Evolutionary conservation across 92 coral and sea anemone genomes (phyloP).

Genomic region (Epizoanthus rinbou): DNA sequence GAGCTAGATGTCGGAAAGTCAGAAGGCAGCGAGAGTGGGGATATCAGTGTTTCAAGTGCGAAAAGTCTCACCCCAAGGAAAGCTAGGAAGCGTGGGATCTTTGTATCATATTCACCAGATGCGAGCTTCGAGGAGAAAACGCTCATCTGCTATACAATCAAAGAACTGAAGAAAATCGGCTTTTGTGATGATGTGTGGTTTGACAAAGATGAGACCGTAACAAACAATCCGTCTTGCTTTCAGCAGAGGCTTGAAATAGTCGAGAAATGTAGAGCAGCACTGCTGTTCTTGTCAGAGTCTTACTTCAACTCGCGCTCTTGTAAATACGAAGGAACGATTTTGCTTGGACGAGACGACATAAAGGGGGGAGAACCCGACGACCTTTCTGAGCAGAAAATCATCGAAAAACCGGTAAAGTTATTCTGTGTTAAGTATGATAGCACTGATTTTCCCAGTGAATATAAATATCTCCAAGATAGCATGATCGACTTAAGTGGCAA

Average conservation of each 20-base stretch:
- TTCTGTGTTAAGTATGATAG: conserved; percentile 77
- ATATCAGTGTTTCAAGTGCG: conserved; percentile 27
- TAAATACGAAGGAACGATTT: conserved; percentile 73
- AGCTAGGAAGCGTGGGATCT: conserved; percentile 81
- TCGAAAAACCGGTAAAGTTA: conserved; percentile 68
- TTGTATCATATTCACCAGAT: conserved; percentile 85
- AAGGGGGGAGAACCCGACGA: conserved; percentile 30
- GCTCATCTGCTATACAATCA: conserved; percentile 76
- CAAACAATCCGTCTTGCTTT: conserved; percentile 64
- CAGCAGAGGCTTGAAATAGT: conserved; percentile 88
- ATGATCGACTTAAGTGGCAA: conserved; percentile 63
- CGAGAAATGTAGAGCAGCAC: conserved; percentile 89
- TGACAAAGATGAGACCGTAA: conserved; percentile 78
- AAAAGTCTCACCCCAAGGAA: conserved; percentile 64
- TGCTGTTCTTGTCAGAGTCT: conserved; percentile 80
- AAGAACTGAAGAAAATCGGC: conserved; percentile 87
- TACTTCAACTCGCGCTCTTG: conserved; percentile 66
- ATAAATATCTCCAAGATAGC: conserved; percentile 52
- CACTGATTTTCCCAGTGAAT: conserved; percentile 58
- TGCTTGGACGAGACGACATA: conserved; percentile 63
- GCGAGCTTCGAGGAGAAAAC: conserved; percentile 84
- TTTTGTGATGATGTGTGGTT: conserved; percentile 96
- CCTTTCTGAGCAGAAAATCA: conserved; percentile 43
- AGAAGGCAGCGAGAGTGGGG: conserved; percentile 31
- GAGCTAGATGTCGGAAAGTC: conserved; percentile 40